Base-by-base conservation (phyloP, 30 jellyfish, hydroid and myxozoan genomes). In the Catostylus mosaicus region DNA sequence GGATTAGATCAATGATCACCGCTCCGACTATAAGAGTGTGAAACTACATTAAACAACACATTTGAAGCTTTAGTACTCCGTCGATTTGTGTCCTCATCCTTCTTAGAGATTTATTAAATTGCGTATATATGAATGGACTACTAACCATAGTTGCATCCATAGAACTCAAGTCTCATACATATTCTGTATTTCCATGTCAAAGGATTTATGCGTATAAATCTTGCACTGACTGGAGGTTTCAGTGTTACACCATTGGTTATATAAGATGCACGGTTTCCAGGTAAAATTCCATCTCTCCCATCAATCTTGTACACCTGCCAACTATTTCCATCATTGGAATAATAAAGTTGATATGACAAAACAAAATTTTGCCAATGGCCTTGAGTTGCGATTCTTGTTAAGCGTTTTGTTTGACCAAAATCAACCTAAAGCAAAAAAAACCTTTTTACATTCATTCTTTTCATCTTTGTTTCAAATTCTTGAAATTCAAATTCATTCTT, bases 91-190 rank as follows among this genome's bases (percentile, higher is more conserved):
- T n/a, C n/a, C n/a, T n/a, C n/a, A n/a, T n/a, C n/a, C n/a, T n/a
- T n/a, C n/a, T n/a, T n/a, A n/a, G n/a, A n/a, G n/a, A n/a, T n/a
- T n/a, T n/a, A n/a, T n/a, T n/a, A n/a, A n/a, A n/a, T n/a, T n/a
- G n/a, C n/a, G n/a, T n/a, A n/a, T n/a, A n/a, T n/a, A n/a, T n/a
- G n/a, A n/a, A n/a, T n/a, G n/a, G n/a, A n/a, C 31, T 31, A 34
- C 96, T 27, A 77, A 93, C 98, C 98, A 67, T 84, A 87, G 16
- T 75, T 48, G 64, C 98, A 93, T 33, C 98, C 98, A 65, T 43
- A 83, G 33, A 93, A 59, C 61, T 93, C 98, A 57, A 93, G 62
- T 50, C 93, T 24, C 89, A 93, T 29, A 75, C 98, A 93, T 19
- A 73, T 82, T 20, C 59, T 52, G 37, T 92, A 73, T 31, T 73